Percentiles rank a stretch among this genome's conserved stretches.
Evolutionary conservation across 2,113 vertebrate species (phyloP).

Genomic region (Macroglossus sobrinus): DNA sequence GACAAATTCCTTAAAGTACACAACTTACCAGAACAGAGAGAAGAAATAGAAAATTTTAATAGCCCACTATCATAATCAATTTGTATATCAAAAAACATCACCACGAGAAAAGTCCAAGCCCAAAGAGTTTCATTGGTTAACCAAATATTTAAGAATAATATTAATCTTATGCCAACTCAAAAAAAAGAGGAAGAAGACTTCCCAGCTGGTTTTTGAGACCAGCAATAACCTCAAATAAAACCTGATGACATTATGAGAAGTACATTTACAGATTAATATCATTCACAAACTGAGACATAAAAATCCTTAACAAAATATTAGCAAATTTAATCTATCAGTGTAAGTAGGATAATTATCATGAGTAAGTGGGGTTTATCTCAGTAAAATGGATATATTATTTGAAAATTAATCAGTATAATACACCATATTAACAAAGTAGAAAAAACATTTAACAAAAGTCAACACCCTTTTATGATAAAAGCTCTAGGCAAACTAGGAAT

Average conservation of each 20-base stretch:
- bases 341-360: not conserved
- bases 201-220: not conserved
- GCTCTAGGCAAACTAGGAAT: not conserved
- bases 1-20: not conserved
- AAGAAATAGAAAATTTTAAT: not conserved
- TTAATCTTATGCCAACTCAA: not conserved
- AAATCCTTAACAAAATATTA: not conserved
- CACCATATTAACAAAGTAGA: not conserved
- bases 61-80: not conserved
- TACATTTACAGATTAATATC: not conserved
- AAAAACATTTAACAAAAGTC: not conserved
- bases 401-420: not conserved
- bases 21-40: not conserved
- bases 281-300: not conserved
- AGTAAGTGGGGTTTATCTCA: not conserved
- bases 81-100: not conserved
- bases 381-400: not conserved
- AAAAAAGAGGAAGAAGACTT: not conserved
- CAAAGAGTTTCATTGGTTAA: not conserved
- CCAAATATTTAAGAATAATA: not conserved
- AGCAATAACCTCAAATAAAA: not conserved
- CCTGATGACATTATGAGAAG: not conserved
- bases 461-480: not conserved
- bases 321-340: not conserved
- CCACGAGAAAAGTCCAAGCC: not conserved